Percentiles rank a stretch among this genome's conserved stretches.
phyloP scores from a whole-genome alignment of 1,140 invertebrate species.

The Pachypeltis micranthus region DNA sequence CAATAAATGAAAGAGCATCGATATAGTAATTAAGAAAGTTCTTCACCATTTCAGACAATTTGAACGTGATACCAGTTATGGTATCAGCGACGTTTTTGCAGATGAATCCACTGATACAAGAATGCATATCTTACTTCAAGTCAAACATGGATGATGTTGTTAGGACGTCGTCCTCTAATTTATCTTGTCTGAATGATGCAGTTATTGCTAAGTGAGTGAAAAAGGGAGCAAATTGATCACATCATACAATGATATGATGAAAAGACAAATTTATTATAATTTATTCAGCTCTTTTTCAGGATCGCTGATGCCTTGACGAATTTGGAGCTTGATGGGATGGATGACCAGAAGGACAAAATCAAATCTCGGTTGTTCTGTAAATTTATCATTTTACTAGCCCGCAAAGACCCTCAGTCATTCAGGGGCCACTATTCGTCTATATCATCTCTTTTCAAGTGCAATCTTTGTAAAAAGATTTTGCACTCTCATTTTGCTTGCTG shows the following conservation, averaged over 20 bases:
- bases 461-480: slow-evolving; percentile 44
- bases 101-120: slow-evolving; percentile 76
- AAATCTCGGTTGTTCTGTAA: slow-evolving; percentile 71
- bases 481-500: slow-evolving; percentile 15
- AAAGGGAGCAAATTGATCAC: not conserved
- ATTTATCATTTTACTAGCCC: slow-evolving; percentile 58
- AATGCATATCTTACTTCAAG: slow-evolving; percentile 69
- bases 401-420: slow-evolving; percentile 53
- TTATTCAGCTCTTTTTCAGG: slow-evolving; percentile 36
- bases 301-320: slow-evolving; percentile 69
- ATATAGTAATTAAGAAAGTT: too few relatives aligned
- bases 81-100: slow-evolving; percentile 88
- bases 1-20: too few relatives aligned
- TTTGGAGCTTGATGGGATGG: slow-evolving; percentile 58
- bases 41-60: slow-evolving; percentile 58
- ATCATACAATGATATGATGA: not conserved
- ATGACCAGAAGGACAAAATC: slow-evolving; percentile 71
- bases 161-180: slow-evolving; percentile 59
- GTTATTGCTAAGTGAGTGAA: slow-evolving; percentile 49
- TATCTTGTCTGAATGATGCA: slow-evolving; percentile 69
- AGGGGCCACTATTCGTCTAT: slow-evolving; percentile 67
- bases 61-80: slow-evolving; percentile 79
- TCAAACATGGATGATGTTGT: slow-evolving; percentile 62
- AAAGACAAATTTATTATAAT: not conserved
- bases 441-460: slow-evolving; percentile 51